Base-by-base conservation (phyloP, 2,113 vertebrate species). In the Jaculus jaculus region DNA sequence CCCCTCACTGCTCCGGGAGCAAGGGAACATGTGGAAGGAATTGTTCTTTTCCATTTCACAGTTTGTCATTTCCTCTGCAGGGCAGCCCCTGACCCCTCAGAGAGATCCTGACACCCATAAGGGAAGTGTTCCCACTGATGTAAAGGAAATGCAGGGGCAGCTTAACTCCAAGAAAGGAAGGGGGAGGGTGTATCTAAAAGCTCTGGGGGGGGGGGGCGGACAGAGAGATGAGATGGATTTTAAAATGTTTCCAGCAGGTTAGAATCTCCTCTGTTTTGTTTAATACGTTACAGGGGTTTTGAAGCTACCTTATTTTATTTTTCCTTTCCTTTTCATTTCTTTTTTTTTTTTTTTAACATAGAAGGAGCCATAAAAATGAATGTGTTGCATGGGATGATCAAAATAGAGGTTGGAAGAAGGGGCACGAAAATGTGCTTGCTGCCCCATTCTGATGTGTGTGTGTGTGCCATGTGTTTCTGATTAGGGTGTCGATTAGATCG, bases 1-100 rank as follows among this genome's bases (percentile, higher is more conserved):
- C 98, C 98, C 98, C 98, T 98, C 98, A 97, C 98, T 98, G 98
- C 98, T 99, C 98, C 98, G 93, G 97, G 98, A 99, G 98, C 97
- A 96, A 97, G 97, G 97, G 95, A 99, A 99, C 99, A 99, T 99
- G 99, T 99, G 99, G 99, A 99, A 99, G 98, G 99, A 99, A 99
- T 99, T 99, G 99, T 98, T 99, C 99, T 99, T 99, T 99, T 69
- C 86, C 99, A 98, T 99, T 99, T 99, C 99, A 99, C 99, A 99
- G 99, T 99, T 99, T 99, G 99, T 99, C 99, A 99, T 99, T 99
- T 99, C 99, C 99, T 99, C 98, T 98, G 97, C 98, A 97, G 98
- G 97, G 98, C 98, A 98, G 99, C 99, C 99, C 98, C 98, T 99
- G 99, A 99, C 99, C 99, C 98, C 98, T 98, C 97, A 58, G 51